phyloP scores from a whole-genome alignment of 1,140 invertebrate species.

The Drosophila santomea region DNA sequence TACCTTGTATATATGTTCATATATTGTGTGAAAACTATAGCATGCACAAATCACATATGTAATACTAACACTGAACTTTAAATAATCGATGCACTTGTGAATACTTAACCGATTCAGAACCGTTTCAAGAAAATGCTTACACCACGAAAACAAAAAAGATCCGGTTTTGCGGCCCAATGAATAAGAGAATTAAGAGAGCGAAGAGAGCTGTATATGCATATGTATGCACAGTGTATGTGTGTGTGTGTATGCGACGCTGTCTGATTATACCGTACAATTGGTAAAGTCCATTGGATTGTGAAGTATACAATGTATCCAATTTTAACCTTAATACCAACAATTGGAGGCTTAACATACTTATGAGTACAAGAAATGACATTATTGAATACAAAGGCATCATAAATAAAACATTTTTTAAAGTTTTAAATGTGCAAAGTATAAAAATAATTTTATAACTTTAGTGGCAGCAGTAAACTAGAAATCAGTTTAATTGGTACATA shows the following conservation, averaged over 20 bases:
- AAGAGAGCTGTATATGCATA: slow-evolving; percentile 12
- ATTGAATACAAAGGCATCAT: no score
- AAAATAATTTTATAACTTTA: no score
- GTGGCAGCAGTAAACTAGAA: not conserved
- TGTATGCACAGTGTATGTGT: not conserved
- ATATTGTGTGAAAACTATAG: slow-evolving; percentile 10
- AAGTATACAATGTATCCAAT: no score
- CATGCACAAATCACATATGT: not conserved
- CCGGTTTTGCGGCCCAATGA: slow-evolving; percentile 1
- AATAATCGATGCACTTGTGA: not conserved
- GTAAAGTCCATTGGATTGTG: not conserved
- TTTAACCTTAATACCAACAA: no score
- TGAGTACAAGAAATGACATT: no score
- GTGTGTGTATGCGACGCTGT: slow-evolving; percentile 8
- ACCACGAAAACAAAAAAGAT: slow-evolving; percentile 8
- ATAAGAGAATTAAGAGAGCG: not conserved
- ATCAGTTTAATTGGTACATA: not conserved
- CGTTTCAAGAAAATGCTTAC: slow-evolving; percentile 28
- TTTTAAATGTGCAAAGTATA: no score
- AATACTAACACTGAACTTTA: slow-evolving; percentile 14
- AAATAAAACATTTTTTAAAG: no score
- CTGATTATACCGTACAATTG: slow-evolving; percentile 17
- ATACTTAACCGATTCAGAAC: slow-evolving; percentile 26
- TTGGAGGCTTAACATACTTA: no score
- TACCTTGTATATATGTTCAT: not conserved